phyloP scores from a whole-genome alignment of 1,140 invertebrate genomes.

The Trinorchestia longiramus region DNA sequence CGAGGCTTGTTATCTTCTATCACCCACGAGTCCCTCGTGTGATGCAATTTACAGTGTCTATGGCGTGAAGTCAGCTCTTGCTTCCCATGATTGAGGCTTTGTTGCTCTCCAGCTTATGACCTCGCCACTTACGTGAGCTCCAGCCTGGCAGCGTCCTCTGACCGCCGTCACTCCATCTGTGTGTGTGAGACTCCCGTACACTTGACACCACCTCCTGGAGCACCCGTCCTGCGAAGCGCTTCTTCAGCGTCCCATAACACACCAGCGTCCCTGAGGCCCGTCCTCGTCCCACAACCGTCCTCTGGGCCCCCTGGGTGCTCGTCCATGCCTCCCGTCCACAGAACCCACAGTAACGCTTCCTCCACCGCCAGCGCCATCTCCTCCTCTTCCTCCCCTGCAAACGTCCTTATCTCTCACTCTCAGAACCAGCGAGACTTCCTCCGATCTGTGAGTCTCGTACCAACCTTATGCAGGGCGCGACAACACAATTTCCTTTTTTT shows the following conservation, averaged over 20 bases:
- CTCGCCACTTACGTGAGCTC: constrained; percentile 82
- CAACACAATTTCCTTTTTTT: no score
- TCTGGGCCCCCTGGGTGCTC: constrained; percentile 58
- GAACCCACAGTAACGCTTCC: constrained; percentile 17
- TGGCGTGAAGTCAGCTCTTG: neutral
- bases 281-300: constrained; percentile 60
- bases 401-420: constrained; percentile 60
- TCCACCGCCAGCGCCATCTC: neutral
- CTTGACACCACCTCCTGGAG: constrained; percentile 29
- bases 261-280: constrained; percentile 58
- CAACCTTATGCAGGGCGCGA: no score
- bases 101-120: constrained; percentile 76
- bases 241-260: neutral
- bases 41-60: neutral
- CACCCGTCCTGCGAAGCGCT: neutral
- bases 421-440: constrained; percentile 64
- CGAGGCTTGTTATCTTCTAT: neutral
- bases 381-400: neutral
- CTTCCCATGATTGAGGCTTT: neutral
- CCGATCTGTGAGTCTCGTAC: constrained; percentile 60
- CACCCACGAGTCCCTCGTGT: no score
- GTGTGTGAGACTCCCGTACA: constrained; percentile 72
- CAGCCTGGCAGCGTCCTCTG: constrained; percentile 74
- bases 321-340: constrained; percentile 61
- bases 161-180: constrained; percentile 79